phyloP scores from a whole-genome alignment of 2,888 invertebrate genomes.

The Lasius platythorax region DNA sequence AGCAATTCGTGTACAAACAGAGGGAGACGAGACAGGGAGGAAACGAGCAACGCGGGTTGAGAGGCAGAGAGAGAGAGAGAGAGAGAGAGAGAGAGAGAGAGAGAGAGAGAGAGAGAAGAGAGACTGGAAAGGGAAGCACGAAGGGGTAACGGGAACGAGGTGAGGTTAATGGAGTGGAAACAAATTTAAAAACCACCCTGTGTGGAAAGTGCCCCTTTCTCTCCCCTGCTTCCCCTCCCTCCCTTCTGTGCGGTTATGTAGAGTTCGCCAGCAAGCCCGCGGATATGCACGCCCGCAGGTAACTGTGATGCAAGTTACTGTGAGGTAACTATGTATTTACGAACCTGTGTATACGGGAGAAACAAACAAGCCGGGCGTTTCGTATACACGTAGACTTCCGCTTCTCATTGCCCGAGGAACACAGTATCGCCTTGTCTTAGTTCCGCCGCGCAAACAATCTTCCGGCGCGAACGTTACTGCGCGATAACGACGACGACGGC shows the following conservation, averaged over 20 bases:
- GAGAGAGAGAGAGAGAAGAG: slow-evolving; percentile 4
- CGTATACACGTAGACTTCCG: slow-evolving; percentile 45
- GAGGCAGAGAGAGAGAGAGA: slow-evolving; percentile 7
- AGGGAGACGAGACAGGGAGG: slow-evolving; percentile 41
- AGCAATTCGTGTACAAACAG: slow-evolving; percentile 64
- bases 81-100: slow-evolving; percentile 11
- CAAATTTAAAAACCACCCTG: slow-evolving; percentile 80
- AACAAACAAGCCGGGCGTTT: slow-evolving; percentile 64
- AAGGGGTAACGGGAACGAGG: slow-evolving; percentile 63
- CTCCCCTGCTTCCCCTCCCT: neutral
- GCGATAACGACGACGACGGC: slow-evolving; percentile 47
- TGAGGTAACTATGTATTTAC: slow-evolving; percentile 55
- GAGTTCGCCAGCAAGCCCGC: slow-evolving; percentile 26
- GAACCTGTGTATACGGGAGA: slow-evolving; percentile 49
- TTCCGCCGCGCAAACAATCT: slow-evolving; percentile 46
- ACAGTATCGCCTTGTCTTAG: slow-evolving; percentile 57
- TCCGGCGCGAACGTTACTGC: slow-evolving; percentile 52
- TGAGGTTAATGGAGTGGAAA: slow-evolving; percentile 81
- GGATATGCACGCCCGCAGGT: slow-evolving; percentile 42
- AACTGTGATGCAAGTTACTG: slow-evolving; percentile 50
- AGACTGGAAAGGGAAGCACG: slow-evolving; percentile 46
- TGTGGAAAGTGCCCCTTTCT: slow-evolving; percentile 19
- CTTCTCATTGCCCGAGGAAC: slow-evolving; percentile 27
- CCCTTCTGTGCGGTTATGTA: slow-evolving; percentile 7
- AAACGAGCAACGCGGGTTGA: slow-evolving; percentile 21